Evolutionary conservation across 1,140 invertebrate species (phyloP).

Genomic region (Mercenaria mercenaria): DNA sequence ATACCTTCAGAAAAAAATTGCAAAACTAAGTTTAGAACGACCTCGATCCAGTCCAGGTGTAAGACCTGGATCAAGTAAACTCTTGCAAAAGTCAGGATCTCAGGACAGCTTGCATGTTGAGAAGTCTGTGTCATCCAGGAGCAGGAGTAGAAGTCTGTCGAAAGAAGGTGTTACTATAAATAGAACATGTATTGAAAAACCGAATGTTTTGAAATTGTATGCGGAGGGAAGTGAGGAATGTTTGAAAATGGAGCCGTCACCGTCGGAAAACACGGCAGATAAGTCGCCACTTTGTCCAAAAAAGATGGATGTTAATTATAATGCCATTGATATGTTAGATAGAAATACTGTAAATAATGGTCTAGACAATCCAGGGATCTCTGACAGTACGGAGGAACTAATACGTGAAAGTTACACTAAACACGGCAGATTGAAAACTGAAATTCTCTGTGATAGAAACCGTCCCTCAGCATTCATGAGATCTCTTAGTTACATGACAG

Average conservation of each 20-base stretch:
- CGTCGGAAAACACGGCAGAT: slow-evolving; percentile 49
- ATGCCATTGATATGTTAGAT: slow-evolving; percentile 39
- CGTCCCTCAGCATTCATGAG: not conserved
- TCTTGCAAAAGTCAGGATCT: not conserved
- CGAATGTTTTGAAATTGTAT: slow-evolving; percentile 15
- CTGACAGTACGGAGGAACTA: slow-evolving; percentile 56
- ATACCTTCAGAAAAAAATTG: slow-evolving; percentile 62
- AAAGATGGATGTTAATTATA: slow-evolving; percentile 34
- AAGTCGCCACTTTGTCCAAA: slow-evolving; percentile 46
- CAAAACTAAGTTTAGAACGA: slow-evolving; percentile 41
- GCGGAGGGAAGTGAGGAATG: slow-evolving; percentile 13
- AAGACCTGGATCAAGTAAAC: slow-evolving; percentile 5
- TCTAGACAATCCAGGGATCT: slow-evolving; percentile 63
- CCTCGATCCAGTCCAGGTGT: slow-evolving; percentile 59
- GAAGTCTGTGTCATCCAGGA: not conserved
- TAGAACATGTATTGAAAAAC: not conserved
- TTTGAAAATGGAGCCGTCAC: slow-evolving; percentile 45
- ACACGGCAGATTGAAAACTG: not conserved
- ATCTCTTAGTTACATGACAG: slow-evolving; percentile 48
- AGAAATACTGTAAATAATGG: slow-evolving; percentile 37
- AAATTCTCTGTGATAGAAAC: not conserved
- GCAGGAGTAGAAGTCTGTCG: not conserved
- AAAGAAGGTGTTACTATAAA: not conserved
- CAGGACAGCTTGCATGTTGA: not conserved
- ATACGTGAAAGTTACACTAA: slow-evolving; percentile 31